Conservation (phyloP, 2,797 vertebrate species). For the Hoplostethus mediterraneus region DNA sequence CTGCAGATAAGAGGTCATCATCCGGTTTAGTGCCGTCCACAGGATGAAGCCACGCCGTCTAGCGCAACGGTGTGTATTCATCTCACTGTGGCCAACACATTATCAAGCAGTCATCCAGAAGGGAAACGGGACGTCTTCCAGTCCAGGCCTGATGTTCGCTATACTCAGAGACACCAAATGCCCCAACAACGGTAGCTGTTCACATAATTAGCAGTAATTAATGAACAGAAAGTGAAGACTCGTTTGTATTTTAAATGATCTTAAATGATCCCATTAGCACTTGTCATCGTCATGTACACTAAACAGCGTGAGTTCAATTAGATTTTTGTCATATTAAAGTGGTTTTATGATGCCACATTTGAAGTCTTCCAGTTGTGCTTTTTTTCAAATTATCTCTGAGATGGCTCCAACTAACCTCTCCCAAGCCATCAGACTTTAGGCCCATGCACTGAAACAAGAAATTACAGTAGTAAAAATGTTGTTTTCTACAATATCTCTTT, state of each 20-base stretch:
- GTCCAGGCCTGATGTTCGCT: conserved; percentile 66
- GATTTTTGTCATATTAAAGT: conserved; percentile 92
- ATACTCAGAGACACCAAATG: conserved; percentile 69
- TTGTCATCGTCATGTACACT: conserved; percentile 98
- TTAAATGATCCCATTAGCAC: conserved; percentile 99
- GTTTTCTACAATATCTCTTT: conserved; percentile 20
- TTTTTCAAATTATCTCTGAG: conserved; percentile 29
- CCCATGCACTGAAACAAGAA: conserved; percentile 1
- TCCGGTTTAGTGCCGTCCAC: background rate
- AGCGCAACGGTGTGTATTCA: conserved; percentile 36
- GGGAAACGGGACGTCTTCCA: conserved; percentile 58
- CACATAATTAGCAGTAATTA: conserved; percentile 99
- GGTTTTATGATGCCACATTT: conserved; percentile 83
- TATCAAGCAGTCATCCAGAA: conserved; percentile 47
- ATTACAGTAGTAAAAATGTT: conserved; percentile 16
- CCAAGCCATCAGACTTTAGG: background rate
- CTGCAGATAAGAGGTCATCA: background rate
- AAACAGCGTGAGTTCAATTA: conserved; percentile 99
- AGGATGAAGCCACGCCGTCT: background rate
- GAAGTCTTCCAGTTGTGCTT: conserved; percentile 55
- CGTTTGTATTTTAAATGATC: conserved; percentile 99
- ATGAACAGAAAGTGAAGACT: conserved; percentile 98
- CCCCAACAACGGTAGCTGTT: conserved; percentile 93
- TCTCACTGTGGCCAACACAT: conserved; percentile 31
- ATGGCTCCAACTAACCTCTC: conserved; percentile 31